Percentiles rank a stretch among this genome's conserved stretches.
phyloP scores from a whole-genome alignment of 92 coral and sea anemone species.

The Siderastrea radians region DNA sequence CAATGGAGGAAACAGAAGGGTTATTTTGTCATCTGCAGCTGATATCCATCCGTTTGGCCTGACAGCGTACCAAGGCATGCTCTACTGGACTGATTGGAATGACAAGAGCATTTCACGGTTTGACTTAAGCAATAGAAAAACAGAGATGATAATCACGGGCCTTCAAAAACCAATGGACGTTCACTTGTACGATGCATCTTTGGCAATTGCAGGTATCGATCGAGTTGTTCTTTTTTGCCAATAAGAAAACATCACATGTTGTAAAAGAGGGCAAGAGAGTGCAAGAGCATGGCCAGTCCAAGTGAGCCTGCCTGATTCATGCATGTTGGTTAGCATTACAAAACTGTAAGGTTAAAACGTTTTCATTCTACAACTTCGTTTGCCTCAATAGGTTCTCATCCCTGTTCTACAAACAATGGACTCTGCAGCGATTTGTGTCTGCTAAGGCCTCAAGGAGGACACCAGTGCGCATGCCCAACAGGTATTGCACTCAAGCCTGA shows the following conservation, averaged over 20 bases:
- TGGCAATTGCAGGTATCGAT: background rate
- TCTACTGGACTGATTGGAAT: conserved; percentile 51
- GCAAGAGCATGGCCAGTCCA: too few relatives aligned
- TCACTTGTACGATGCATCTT: conserved; percentile 26
- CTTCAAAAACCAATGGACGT: conserved; percentile 30
- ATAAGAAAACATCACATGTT: too few relatives aligned
- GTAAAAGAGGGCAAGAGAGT: too few relatives aligned
- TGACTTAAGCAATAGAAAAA: background rate
- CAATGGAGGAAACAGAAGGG: conserved; percentile 15
- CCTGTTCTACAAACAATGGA: conserved; percentile 19
- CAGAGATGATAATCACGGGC: background rate
- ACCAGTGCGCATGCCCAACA: conserved; percentile 43
- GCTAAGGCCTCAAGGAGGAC: background rate
- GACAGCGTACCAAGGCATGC: conserved; percentile 6
- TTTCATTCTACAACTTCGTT: too few relatives aligned
- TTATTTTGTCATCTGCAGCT: conserved; percentile 21
- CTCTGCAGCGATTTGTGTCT: conserved; percentile 19
- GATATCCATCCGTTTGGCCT: conserved; percentile 64
- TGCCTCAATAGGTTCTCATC: conserved; percentile 15
- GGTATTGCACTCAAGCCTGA: conserved; percentile 42
- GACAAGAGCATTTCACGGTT: conserved; percentile 9
- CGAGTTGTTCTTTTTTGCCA: too few relatives aligned
- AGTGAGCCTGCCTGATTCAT: too few relatives aligned
- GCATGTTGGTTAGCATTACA: too few relatives aligned
- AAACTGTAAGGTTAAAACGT: too few relatives aligned